Evolutionary conservation across 2,888 invertebrate species (phyloP), one percentile per base, ranked within the genome.

Genomic region (Lacanobia wlatinum): DNA sequence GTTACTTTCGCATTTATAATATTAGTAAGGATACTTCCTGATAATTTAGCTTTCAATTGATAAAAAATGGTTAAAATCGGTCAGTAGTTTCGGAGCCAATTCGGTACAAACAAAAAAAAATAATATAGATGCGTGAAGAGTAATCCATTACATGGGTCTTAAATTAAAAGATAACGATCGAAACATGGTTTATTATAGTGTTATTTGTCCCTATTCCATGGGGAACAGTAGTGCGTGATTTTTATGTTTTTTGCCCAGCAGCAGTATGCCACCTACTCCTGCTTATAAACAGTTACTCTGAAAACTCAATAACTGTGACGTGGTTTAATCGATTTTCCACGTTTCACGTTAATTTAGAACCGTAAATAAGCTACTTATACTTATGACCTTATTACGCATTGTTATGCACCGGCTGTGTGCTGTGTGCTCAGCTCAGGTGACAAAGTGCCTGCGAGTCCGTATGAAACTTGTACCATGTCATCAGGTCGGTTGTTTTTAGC

Each of bases 331-430:
- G 73, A 77, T 77, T 80, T 60, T 59, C 62, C 59, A 66, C 55
- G 28, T 76, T 73, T 77, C 76, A 73, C 73, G 73, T 80, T 80
- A 48, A 66, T 73, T 66, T 66, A 23, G 48, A 66, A 62, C 40
- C 38, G 69, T 60, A 65, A 73, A 73, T 60, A 64, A 73, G 69
- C 16, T 64, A 48, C 50, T 18, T 34, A n/a, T n/a, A n/a, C n/a
- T 10, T 43, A 12, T 61, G 76, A 70, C 58, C 64, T 73, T 77
- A 60, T 6, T 64, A 56, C 46, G 50, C 23, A 50, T 68, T 66
- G 52, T 59, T 65, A 28, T 60, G n/a, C 48, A 58, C 16, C n/a
- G 14, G 48, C 12, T n/a, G 38, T 18, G 10, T 56, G 38, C n/a
- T n/a, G n/a, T n/a, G n/a, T n/a, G n/a, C n/a, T n/a, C n/a, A n/a